These are phyloP conservation scores for Chrysaora quinquecirrha DNA, from an alignment of 30 jellyfish, hydroid and myxozoan genomes.

Conservation along the genomic window DNA sequence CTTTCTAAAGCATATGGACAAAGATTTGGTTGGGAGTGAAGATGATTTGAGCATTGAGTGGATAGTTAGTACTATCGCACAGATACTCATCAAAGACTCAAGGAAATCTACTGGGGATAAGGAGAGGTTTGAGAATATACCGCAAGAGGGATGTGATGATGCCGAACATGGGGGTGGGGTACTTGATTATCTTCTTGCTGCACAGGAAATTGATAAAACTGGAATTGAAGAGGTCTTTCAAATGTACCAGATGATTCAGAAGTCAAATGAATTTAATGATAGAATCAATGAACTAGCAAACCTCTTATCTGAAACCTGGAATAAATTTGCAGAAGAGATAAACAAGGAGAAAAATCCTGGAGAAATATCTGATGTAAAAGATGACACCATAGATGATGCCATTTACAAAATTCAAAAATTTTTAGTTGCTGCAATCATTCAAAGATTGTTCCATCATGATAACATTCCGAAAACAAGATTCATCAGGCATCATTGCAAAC, in stretches of 20 bases:
- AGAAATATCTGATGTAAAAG: neutral
- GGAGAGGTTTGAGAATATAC: too few species aligned
- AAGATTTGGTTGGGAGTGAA: neutral
- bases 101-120: slow-evolving; percentile 5
- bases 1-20: neutral
- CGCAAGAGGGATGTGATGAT: too few species aligned
- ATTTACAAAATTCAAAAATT: slow-evolving; percentile 38
- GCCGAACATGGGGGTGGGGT: too few species aligned
- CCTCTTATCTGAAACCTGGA: slow-evolving; percentile 61
- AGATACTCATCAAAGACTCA: slow-evolving; percentile 36
- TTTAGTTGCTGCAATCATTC: slow-evolving; percentile 84
- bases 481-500: neutral
- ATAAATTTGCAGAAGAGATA: slow-evolving; percentile 13
- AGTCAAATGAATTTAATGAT: neutral
- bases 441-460: slow-evolving; percentile 88
- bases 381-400: slow-evolving; percentile 6
- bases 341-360: neutral
- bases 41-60: neutral
- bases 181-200: slow-evolving; percentile 20
- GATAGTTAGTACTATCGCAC: neutral
- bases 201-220: slow-evolving; percentile 45
- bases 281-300: slow-evolving; percentile 14
- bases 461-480: slow-evolving; percentile 43
- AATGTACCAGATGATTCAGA: neutral
- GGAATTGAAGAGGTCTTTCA: slow-evolving; percentile 54